phyloP scores from a whole-genome alignment of 2,113 vertebrate species.

The Excalfactoria chinensis region DNA sequence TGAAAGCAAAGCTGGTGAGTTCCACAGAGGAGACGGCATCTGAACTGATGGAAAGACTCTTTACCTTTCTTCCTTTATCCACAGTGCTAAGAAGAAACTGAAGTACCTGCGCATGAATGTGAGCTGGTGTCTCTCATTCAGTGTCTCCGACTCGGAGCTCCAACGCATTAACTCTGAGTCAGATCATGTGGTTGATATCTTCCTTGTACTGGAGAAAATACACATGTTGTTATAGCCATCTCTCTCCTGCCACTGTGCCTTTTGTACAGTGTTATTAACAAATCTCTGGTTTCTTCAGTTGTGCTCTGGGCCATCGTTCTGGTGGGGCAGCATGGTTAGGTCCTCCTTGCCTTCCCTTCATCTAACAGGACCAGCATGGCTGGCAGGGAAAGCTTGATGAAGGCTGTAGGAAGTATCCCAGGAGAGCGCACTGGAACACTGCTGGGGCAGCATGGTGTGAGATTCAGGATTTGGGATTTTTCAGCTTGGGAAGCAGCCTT shows the following conservation, averaged over 20 bases:
- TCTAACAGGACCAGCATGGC: neutral
- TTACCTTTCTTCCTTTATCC: conserved; percentile 50
- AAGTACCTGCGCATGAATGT: conserved; percentile 77
- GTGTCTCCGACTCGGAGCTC: conserved; percentile 84
- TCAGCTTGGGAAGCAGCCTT: neutral
- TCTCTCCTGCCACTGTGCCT: neutral
- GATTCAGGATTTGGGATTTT: neutral
- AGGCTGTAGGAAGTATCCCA: neutral
- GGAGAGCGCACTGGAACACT: neutral
- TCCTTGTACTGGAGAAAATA: conserved; percentile 82
- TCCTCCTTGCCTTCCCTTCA: neutral
- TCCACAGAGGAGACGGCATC: conserved; percentile 55
- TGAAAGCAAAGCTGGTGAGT: conserved; percentile 64
- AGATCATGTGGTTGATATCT: conserved; percentile 81
- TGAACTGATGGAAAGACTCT: conserved; percentile 50
- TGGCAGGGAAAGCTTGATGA: neutral
- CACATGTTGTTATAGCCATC: conserved; percentile 46
- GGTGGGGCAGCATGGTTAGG: neutral
- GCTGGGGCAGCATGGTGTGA: neutral
- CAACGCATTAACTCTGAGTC: conserved; percentile 80
- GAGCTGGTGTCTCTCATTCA: conserved; percentile 80
- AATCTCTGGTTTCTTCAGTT: neutral
- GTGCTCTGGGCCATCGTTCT: neutral
- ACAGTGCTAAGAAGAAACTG: conserved; percentile 78
- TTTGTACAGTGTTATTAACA: conserved; percentile 6